phyloP scores from a whole-genome alignment of 2,113 vertebrate genomes.

The Recurvirostra avosetta region DNA sequence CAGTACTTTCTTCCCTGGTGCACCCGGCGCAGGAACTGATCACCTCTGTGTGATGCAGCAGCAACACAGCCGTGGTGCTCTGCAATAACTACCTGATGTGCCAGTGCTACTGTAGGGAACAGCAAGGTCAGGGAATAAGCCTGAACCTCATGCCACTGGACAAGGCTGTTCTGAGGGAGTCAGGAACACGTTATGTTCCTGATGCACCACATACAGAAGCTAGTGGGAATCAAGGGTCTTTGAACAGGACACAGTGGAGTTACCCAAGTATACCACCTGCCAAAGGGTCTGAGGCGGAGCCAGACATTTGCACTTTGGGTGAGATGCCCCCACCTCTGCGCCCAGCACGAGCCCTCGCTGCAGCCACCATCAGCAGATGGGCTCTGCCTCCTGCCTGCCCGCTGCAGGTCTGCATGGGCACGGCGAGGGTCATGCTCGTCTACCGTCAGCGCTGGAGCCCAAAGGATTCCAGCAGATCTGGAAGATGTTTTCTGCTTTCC shows the following conservation, averaged over 20 bases:
- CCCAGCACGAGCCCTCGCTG: fast-evolving
- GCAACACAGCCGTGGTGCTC: fast-evolving
- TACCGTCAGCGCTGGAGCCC: neutral
- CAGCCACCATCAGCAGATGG: neutral
- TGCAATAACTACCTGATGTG: neutral
- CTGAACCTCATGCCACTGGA: neutral
- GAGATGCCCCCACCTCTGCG: neutral
- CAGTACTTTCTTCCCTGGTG: neutral
- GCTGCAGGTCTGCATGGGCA: neutral
- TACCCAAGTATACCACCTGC: neutral
- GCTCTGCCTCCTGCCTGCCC: neutral
- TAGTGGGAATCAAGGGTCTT: neutral
- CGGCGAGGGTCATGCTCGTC: fast-evolving
- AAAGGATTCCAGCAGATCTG: neutral
- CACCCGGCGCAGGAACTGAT: neutral
- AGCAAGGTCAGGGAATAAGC: neutral
- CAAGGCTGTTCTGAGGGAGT: neutral
- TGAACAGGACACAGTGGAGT: neutral
- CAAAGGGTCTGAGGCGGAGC: neutral
- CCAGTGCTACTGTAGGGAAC: neutral
- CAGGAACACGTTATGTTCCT: fast-evolving
- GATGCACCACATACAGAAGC: neutral
- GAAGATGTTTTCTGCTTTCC: neutral
- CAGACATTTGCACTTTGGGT: neutral
- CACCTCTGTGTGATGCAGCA: neutral